Percentiles rank a stretch among this genome's conserved stretches.
Evolutionary conservation across 2,888 invertebrate genomes (phyloP).

Genomic region (Mystacides longicornis): DNA sequence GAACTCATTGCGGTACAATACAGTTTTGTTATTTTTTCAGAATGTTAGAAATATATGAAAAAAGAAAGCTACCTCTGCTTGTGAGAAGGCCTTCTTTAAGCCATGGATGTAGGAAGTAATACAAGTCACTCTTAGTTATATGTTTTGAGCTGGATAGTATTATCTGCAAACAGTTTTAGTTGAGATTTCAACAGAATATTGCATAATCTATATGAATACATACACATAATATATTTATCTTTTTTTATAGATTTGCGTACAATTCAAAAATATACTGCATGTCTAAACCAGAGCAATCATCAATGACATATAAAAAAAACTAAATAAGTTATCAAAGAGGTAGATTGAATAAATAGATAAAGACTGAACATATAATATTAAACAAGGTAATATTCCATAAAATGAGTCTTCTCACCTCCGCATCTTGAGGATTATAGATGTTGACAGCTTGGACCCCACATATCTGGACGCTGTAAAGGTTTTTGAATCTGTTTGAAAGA

Average conservation of each 20-base stretch:
- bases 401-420: constrained; percentile 9
- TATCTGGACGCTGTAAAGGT: constrained; percentile 13
- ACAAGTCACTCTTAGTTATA: constrained; percentile 15
- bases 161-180: constrained; percentile 11
- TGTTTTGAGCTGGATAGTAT: constrained; percentile 16
- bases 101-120: constrained; percentile 19
- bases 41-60: not conserved
- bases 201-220: too few species aligned
- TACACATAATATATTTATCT: too few species aligned
- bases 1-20: not conserved
- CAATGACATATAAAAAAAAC: too few species aligned
- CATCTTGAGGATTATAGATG: constrained; percentile 12
- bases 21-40: not conserved
- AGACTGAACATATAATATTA: too few species aligned
- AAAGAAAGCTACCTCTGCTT: constrained; percentile 9
- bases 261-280: too few species aligned
- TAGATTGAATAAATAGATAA: too few species aligned
- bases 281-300: too few species aligned
- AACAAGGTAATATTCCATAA: too few species aligned
- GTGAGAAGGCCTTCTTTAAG: constrained; percentile 15
- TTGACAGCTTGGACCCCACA: constrained; percentile 3
- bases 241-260: too few species aligned
- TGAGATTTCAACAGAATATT: too few species aligned
- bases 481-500: constrained; percentile 16
- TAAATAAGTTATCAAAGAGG: too few species aligned